These are phyloP conservation scores for Ictalurus punctatus DNA, from an alignment of 2,113 vertebrate genomes.

Conservation along the genomic window DNA sequence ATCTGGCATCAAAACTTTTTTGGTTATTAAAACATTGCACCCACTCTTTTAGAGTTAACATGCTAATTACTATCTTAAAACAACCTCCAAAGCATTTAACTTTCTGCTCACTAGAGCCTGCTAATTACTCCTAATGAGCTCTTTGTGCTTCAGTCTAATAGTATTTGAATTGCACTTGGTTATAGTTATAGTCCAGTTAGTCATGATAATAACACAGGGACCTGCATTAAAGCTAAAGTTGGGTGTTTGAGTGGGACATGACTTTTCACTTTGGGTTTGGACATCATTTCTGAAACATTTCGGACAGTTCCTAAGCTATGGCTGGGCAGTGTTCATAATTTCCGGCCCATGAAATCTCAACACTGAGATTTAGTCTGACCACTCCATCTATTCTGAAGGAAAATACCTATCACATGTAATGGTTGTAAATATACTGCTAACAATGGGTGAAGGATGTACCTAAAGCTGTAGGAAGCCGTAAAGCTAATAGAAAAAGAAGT, in stretches of 20 bases:
- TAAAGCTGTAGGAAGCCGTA: not conserved
- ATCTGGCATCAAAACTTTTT: not conserved
- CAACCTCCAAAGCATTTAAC: not conserved
- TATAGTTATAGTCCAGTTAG: not conserved
- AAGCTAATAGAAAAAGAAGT: not conserved
- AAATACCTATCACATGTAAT: not conserved
- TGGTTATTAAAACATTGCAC: not conserved
- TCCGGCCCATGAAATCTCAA: not conserved
- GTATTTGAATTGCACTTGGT: conserved; percentile 2
- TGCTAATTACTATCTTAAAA: not conserved
- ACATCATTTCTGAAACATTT: not conserved
- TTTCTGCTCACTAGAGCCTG: not conserved
- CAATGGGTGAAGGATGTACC: not conserved
- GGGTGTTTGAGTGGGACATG: too few species aligned
- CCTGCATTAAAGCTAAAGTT: not conserved
- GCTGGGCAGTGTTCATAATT: not conserved
- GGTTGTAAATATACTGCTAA: not conserved
- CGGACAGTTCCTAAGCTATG: not conserved
- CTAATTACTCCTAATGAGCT: conserved; percentile 17
- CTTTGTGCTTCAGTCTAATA: conserved; percentile 9
- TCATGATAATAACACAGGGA: not conserved
- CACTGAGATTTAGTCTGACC: not conserved
- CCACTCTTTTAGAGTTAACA: too few species aligned
- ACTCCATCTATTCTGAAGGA: not conserved
- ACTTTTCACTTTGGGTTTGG: not conserved